Conservation (phyloP, 2,888 invertebrate genomes). For the Heliconius hortense region DNA sequence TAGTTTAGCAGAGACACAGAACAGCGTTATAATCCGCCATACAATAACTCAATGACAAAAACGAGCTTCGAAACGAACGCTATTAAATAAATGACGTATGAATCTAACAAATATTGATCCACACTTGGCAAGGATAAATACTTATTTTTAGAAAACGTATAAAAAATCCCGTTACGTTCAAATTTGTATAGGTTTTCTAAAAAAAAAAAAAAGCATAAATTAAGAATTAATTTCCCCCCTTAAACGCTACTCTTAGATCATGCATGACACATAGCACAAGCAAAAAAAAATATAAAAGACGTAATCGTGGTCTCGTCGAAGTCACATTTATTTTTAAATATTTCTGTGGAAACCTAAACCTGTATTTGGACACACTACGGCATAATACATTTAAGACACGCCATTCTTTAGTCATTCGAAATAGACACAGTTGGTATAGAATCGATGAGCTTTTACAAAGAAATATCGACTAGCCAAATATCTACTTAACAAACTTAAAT, state of each 20-base stretch:
- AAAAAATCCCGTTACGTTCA: too few species aligned
- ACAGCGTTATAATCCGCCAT: too few species aligned
- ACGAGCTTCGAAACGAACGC: too few species aligned
- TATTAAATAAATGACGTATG: too few species aligned
- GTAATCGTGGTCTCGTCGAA: not conserved
- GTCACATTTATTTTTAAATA: conserved; percentile 1
- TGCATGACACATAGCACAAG: not conserved
- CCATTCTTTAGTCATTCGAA: not conserved
- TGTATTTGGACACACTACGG: not conserved
- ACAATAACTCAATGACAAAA: too few species aligned
- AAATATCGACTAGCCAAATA: not conserved
- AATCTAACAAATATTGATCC: too few species aligned
- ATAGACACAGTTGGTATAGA: not conserved
- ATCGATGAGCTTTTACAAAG: not conserved
- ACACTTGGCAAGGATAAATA: too few species aligned
- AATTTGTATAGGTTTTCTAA: too few species aligned
- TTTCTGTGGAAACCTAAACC: conserved; percentile 1
- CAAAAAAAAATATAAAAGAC: not conserved
- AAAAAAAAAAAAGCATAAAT: too few species aligned
- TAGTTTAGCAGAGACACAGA: too few species aligned
- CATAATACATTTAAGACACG: not conserved
- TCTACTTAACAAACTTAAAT: not conserved
- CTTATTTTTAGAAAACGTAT: too few species aligned
- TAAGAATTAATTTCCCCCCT: not conserved
- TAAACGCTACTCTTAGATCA: not conserved